phyloP scores from a whole-genome alignment of 2,797 vertebrate species.

The Microctenopoma stevenorrisi region DNA sequence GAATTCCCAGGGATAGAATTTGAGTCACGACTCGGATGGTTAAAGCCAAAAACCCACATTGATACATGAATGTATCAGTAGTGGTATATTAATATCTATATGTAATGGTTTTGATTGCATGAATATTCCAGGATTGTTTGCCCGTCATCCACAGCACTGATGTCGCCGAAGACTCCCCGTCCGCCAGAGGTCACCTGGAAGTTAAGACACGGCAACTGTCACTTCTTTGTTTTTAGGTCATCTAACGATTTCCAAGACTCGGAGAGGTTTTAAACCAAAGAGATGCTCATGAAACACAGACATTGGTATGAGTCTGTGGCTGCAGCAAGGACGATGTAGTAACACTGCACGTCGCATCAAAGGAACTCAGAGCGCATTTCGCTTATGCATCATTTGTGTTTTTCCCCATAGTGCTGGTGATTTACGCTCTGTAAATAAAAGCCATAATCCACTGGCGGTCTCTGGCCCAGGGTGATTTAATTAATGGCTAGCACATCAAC shows the following conservation, averaged over 20 bases:
- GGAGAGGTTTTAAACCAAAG: constrained; percentile 9
- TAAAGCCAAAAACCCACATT: constrained; percentile 35
- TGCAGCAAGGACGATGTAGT: constrained; percentile 11
- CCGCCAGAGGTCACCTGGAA: neutral
- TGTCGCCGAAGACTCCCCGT: too few species aligned
- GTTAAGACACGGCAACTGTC: too few species aligned
- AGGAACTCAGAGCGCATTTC: constrained; percentile 35
- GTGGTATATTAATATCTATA: neutral
- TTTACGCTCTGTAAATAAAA: constrained; percentile 66
- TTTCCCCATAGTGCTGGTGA: constrained; percentile 45
- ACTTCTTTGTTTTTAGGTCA: too few species aligned
- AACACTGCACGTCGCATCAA: constrained; percentile 29
- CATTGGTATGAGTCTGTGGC: constrained; percentile 13
- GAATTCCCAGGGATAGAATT: constrained; percentile 53
- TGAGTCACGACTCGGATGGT: constrained; percentile 34
- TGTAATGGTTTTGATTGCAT: constrained; percentile 7
- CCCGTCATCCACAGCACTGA: too few species aligned
- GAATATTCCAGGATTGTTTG: neutral
- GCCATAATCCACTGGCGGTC: constrained; percentile 55
- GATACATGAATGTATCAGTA: constrained; percentile 13
- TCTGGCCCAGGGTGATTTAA: constrained; percentile 59
- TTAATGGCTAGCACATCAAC: constrained; percentile 65
- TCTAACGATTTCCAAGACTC: too few species aligned
- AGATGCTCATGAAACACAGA: constrained; percentile 20
- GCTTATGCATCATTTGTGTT: constrained; percentile 44